Conservation (phyloP, 2,113 vertebrate genomes). For the Chamaea fasciata region DNA sequence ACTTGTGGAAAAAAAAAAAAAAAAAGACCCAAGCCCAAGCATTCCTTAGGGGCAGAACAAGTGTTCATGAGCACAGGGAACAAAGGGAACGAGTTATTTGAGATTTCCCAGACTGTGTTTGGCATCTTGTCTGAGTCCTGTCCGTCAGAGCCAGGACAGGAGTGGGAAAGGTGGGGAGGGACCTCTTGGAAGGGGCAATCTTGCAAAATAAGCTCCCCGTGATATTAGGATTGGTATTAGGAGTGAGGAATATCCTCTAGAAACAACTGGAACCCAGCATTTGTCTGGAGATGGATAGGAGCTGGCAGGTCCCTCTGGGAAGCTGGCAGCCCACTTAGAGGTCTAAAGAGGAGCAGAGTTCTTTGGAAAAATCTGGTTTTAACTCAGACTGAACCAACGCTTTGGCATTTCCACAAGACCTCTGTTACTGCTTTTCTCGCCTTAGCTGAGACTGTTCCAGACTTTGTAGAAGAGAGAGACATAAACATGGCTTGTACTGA, state of each 20-base stretch:
- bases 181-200: background rate
- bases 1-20: background rate
- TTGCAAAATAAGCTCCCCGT: background rate
- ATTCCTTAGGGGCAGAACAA: background rate
- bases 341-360: background rate
- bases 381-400: background rate
- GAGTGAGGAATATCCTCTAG: background rate
- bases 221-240: background rate
- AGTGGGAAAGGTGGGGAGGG: background rate
- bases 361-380: background rate
- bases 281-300: background rate
- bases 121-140: background rate
- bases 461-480: background rate
- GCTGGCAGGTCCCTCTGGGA: background rate
- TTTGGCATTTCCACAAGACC: background rate
- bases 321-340: background rate
- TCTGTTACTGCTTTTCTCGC: background rate
- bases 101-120: background rate
- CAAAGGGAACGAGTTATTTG: background rate
- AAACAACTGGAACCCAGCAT: background rate
- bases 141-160: background rate
- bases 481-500: background rate
- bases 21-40: background rate
- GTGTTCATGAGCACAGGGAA: background rate
- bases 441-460: background rate